Evolutionary conservation across 2,797 vertebrate species (phyloP).

Genomic region (Acipenser transmontanus): DNA sequence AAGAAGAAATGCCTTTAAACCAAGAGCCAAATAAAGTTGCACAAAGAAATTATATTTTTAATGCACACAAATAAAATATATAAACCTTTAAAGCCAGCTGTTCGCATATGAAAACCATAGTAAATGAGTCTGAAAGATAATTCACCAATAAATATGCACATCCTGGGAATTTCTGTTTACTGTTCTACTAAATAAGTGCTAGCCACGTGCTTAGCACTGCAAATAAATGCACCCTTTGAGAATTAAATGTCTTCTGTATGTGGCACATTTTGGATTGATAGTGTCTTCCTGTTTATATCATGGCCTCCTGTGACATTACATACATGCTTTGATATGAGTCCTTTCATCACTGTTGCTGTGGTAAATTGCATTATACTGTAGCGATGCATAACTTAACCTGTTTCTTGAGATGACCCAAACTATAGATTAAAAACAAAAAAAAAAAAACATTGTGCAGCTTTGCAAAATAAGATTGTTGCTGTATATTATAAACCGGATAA

Average conservation of each 20-base stretch:
- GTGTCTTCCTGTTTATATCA: not conserved
- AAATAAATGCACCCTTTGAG: constrained; percentile 41
- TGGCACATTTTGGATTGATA: not conserved
- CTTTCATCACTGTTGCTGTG: no score
- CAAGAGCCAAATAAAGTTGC: constrained; percentile 15
- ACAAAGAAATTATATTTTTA: constrained; percentile 9
- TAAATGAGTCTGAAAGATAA: constrained; percentile 53
- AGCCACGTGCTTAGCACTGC: constrained; percentile 44
- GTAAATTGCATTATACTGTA: no score
- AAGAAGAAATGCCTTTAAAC: constrained; percentile 4
- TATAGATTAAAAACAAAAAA: no score
- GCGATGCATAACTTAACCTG: no score
- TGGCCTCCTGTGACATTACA: no score
- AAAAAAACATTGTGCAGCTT: no score
- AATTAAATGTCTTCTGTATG: constrained; percentile 13
- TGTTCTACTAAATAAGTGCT: constrained; percentile 28
- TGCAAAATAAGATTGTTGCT: no score
- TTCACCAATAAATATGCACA: constrained; percentile 52
- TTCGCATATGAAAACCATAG: constrained; percentile 59
- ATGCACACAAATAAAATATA: constrained; percentile 38
- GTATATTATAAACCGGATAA: no score
- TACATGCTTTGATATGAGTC: no score
- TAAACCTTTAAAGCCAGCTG: constrained; percentile 58
- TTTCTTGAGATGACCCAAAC: no score
- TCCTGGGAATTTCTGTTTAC: constrained; percentile 42